Conservation (phyloP, 2,888 invertebrate genomes). For the Dasysyrphus albostriatus region DNA sequence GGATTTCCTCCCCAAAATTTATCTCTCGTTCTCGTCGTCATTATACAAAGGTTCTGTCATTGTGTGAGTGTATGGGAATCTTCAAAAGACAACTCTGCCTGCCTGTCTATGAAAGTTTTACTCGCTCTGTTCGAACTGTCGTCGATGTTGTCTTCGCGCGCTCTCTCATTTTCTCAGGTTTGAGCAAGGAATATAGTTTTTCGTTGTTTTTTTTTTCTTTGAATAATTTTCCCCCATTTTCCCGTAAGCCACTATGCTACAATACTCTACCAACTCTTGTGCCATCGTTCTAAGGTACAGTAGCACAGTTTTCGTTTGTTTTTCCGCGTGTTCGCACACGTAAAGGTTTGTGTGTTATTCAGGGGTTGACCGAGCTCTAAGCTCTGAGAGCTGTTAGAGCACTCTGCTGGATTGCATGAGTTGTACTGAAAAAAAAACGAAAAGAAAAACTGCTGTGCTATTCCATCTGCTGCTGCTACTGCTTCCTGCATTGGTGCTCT, state of each 20-base stretch:
- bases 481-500: conserved; percentile 68
- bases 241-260: conserved; percentile 50
- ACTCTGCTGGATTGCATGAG: conserved; percentile 59
- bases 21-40: conserved; percentile 50
- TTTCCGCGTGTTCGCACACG: conserved; percentile 85
- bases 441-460: conserved; percentile 41
- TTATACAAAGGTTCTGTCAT: background rate
- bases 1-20: conserved; percentile 52
- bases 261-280: conserved; percentile 72
- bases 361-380: conserved; percentile 68
- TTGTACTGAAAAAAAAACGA: conserved; percentile 41
- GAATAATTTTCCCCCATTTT: conserved; percentile 46
- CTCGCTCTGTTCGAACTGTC: conserved; percentile 60
- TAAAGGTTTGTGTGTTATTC: conserved; percentile 74
- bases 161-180: conserved; percentile 78
- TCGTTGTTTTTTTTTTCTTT: conserved; percentile 37
- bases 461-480: conserved; percentile 51
- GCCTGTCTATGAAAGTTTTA: conserved; percentile 44
- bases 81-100: conserved; percentile 46
- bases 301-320: conserved; percentile 84
- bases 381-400: conserved; percentile 68
- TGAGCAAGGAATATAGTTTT: conserved; percentile 52
- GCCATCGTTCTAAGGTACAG: conserved; percentile 74
- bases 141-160: conserved; percentile 73
- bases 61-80: conserved; percentile 38